phyloP scores from a whole-genome alignment of 2,888 invertebrate genomes.

The Chrysopilus asiliformis region DNA sequence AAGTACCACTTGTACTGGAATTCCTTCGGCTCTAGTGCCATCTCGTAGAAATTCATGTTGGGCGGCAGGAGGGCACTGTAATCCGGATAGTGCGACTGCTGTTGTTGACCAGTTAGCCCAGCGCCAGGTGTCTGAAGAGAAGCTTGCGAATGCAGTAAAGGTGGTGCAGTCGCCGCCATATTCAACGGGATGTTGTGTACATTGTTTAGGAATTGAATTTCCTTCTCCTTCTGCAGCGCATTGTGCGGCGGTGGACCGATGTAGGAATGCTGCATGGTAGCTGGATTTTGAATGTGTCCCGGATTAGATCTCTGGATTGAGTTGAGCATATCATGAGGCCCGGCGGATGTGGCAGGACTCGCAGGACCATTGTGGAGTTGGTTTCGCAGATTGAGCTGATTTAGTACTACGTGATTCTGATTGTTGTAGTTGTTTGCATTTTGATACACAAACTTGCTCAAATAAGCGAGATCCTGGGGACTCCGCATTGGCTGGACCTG shows the following conservation, averaged over 20 bases:
- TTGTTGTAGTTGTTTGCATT: slow-evolving; percentile 16
- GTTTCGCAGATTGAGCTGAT: slow-evolving; percentile 17
- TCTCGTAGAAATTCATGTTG: slow-evolving; percentile 43
- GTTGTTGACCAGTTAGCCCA: slow-evolving; percentile 15
- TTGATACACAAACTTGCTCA: slow-evolving; percentile 16
- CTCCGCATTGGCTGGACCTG: slow-evolving; percentile 16
- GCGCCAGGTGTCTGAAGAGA: background rate
- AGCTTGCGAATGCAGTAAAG: background rate
- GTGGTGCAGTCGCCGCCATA: slow-evolving; percentile 15
- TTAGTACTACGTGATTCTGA: slow-evolving; percentile 16
- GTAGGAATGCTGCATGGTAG: slow-evolving; percentile 17
- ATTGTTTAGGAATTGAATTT: slow-evolving; percentile 45
- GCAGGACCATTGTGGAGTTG: slow-evolving; percentile 28
- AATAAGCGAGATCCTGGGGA: slow-evolving; percentile 15
- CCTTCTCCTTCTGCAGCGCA: slow-evolving; percentile 30
- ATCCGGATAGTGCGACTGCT: slow-evolving; percentile 20
- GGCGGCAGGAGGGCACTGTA: slow-evolving; percentile 39
- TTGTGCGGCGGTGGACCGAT: slow-evolving; percentile 13
- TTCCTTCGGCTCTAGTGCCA: slow-evolving; percentile 41
- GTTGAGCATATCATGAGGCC: slow-evolving; percentile 19
- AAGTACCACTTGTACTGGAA: slow-evolving; percentile 43
- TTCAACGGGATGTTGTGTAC: slow-evolving; percentile 35
- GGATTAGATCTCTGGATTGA: slow-evolving; percentile 16
- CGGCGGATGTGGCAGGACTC: slow-evolving; percentile 25
- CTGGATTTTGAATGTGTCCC: slow-evolving; percentile 17